phyloP scores from a whole-genome alignment of 2,888 invertebrate genomes.

The Masnerella sp. region DNA sequence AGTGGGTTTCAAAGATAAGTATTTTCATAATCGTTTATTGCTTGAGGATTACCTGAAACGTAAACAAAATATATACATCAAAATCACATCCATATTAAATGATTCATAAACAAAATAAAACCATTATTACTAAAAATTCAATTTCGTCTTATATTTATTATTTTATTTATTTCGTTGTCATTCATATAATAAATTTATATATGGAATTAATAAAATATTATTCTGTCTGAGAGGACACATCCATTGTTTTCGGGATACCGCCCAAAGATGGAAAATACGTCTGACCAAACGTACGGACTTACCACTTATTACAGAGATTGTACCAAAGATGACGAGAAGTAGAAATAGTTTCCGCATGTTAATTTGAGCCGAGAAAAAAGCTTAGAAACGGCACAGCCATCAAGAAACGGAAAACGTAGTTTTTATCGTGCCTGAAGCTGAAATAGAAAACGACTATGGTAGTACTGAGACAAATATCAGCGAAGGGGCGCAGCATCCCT shows the following conservation, averaged over 20 bases:
- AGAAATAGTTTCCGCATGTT: constrained; percentile 46
- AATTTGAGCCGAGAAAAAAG: constrained; percentile 25
- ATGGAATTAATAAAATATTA: neutral
- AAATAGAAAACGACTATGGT: constrained; percentile 48
- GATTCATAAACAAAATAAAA: neutral
- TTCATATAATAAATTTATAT: neutral
- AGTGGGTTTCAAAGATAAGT: too few species aligned
- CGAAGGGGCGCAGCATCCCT: constrained; percentile 66
- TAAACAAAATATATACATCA: neutral
- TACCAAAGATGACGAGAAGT: constrained; percentile 16
- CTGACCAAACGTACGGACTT: constrained; percentile 44
- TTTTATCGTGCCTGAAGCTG: constrained; percentile 18
- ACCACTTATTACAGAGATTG: constrained; percentile 44
- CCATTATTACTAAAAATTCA: neutral
- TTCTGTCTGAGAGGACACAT: neutral
- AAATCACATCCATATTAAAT: neutral
- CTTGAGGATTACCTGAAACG: constrained; percentile 64
- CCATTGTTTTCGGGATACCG: constrained; percentile 41
- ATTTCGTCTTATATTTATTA: too few species aligned
- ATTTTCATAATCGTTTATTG: constrained; percentile 79
- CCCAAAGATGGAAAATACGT: constrained; percentile 25
- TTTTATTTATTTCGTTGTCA: neutral
- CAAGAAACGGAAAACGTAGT: constrained; percentile 31
- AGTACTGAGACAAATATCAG: constrained; percentile 38
- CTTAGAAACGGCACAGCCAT: constrained; percentile 33